Base-by-base conservation (phyloP, 1,140 invertebrate species). In the Mycetomoellerius zeteki region DNA sequence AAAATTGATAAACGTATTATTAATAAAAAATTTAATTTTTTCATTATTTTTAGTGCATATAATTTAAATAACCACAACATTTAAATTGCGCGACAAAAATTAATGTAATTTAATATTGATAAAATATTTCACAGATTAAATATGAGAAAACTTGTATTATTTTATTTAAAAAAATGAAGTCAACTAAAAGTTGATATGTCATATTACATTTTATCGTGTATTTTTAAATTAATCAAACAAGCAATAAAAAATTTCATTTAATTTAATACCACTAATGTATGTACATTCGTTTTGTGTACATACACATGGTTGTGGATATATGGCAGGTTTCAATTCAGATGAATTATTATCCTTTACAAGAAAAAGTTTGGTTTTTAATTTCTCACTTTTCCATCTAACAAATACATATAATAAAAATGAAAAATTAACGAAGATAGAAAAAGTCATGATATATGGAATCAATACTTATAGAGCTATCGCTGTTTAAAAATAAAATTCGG, bases 241-340 rank as follows among this genome's bases (percentile, higher is more conserved):
- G 6, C n/a, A 58, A n/a, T 75, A 21, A 21, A 75, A 37, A 21
- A 37, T 37, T 75, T 75, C 3, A 37, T 58, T 58, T 58, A 19
- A 56, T 75, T 73, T 75, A 58, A 56, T 56, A 21, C 33, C 16
- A 27, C 30, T 75, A 75, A 75, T 67, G 37, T 2, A 65, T n/a
- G n/a, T 73, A 56, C 24, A n/a, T 75, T 56, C 50, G 58, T 37
- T 75, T 75, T 56, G 16, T 33, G 19, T 21, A 37, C 27, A 33
- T 30, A 54, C 27, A 33, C 6, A 21, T 4, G 24, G 21, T n/a
- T n/a, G n/a, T 21, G 2, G 14, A 27, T 7, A 27, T 24, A n/a
- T 43, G 65, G 65, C 21, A 19, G 0, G 43, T 72, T 58, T 73
- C 8, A 14, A 30, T 30, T 54, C 7, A 33, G 1, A n/a, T n/a